phyloP scores from a whole-genome alignment of 92 coral and sea anemone genomes.

The Palythoa heliodiscus region DNA sequence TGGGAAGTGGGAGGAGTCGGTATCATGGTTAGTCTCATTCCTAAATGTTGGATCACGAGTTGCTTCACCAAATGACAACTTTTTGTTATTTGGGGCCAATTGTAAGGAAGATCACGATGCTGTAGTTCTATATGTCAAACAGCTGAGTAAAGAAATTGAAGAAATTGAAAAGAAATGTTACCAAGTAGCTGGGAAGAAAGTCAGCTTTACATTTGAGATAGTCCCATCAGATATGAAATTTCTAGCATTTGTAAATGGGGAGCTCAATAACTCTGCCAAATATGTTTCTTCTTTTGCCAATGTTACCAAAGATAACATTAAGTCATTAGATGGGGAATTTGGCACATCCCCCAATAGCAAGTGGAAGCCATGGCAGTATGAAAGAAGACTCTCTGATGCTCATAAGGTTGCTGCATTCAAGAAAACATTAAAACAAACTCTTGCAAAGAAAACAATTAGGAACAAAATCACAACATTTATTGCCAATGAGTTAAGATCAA shows the following conservation, averaged over 20 bases:
- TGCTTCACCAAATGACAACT: slow-evolving; percentile 65
- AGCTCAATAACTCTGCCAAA: slow-evolving; percentile 59
- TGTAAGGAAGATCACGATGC: slow-evolving; percentile 68
- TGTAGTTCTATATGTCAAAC: slow-evolving; percentile 34
- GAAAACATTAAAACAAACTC: not conserved
- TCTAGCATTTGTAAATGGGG: slow-evolving; percentile 66
- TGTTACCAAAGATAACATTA: slow-evolving; percentile 41
- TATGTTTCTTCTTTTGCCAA: slow-evolving; percentile 77
- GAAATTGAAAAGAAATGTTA: slow-evolving; percentile 29
- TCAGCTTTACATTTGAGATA: slow-evolving; percentile 57
- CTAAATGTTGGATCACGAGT: slow-evolving; percentile 68
- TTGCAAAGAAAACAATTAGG: slow-evolving; percentile 29
- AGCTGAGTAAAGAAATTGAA: slow-evolving; percentile 1
- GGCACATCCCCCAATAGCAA: slow-evolving; percentile 46
- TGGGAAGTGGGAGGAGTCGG: slow-evolving; percentile 71
- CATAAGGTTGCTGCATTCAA: slow-evolving; percentile 41
- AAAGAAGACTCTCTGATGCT: slow-evolving; percentile 17
- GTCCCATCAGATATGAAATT: slow-evolving; percentile 78
- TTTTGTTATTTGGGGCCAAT: slow-evolving; percentile 66
- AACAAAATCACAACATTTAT: slow-evolving; percentile 4
- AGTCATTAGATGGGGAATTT: slow-evolving; percentile 40
- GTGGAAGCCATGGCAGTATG: slow-evolving; percentile 61
- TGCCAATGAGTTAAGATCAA: slow-evolving; percentile 12
- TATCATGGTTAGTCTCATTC: slow-evolving; percentile 67
- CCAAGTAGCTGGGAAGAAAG: slow-evolving; percentile 53